Evolutionary conservation across 2,797 vertebrate genomes (phyloP).

Genomic region (Tachyglossus aculeatus): DNA sequence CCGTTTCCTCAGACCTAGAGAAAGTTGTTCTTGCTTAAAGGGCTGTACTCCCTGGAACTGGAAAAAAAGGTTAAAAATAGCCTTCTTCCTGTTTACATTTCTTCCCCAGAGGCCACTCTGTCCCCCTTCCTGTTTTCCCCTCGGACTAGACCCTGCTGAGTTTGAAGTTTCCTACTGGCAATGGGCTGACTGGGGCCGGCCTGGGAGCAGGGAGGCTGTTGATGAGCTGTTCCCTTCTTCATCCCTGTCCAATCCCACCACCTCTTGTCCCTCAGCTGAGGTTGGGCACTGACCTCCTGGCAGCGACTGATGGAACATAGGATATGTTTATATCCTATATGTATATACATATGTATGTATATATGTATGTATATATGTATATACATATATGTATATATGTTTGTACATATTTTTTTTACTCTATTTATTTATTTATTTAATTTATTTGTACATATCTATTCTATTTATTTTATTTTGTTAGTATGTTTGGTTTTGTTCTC

Average conservation of each 20-base stretch:
- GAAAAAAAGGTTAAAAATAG: slow-evolving; percentile 78
- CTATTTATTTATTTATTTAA: too few species aligned
- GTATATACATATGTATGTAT: too few species aligned
- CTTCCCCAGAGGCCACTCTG: slow-evolving; percentile 42
- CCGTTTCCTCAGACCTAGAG: slow-evolving; percentile 22
- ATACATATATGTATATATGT: too few species aligned
- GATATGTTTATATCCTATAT: too few species aligned
- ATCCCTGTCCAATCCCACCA: neutral
- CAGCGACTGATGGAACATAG: too few species aligned
- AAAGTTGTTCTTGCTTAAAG: slow-evolving; percentile 62
- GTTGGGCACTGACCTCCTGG: too few species aligned
- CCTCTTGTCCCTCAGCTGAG: neutral
- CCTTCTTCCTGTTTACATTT: slow-evolving; percentile 72
- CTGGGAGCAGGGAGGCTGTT: neutral
- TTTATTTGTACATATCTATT: too few species aligned
- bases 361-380: too few species aligned
- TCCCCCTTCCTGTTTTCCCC: slow-evolving; percentile 39
- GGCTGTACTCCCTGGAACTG: slow-evolving; percentile 59
- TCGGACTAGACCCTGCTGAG: slow-evolving; percentile 46
- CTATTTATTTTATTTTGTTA: too few species aligned
- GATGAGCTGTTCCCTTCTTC: neutral
- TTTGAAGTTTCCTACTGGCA: slow-evolving; percentile 51
- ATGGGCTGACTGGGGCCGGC: slow-evolving; percentile 24
- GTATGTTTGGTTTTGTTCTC: too few species aligned
- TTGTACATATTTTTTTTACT: too few species aligned